Evolutionary conservation across 2,797 vertebrate species (phyloP).

Genomic region (Squalus acanthias): DNA sequence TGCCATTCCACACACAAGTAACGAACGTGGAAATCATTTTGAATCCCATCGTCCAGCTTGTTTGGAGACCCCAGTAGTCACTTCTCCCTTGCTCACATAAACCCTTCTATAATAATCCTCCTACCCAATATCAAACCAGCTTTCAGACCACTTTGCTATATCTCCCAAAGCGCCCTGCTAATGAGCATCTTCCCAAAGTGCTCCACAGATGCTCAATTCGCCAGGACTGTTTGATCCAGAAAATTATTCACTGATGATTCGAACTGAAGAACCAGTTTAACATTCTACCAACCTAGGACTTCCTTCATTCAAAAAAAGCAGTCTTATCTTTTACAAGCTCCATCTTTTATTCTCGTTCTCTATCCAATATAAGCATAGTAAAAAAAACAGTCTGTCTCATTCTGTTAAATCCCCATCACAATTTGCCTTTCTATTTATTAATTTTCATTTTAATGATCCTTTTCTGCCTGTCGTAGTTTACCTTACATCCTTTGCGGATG

Average conservation of each 20-base stretch:
- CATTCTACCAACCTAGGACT: not conserved
- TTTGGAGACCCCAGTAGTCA: not conserved
- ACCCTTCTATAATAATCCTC: not conserved
- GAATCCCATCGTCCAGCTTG: not conserved
- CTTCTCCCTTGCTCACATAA: not conserved
- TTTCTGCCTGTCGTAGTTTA: not conserved
- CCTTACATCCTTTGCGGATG: not conserved
- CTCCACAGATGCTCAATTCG: not conserved
- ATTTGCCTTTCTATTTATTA: not conserved
- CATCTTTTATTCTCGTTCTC: not conserved
- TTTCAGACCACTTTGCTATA: not conserved
- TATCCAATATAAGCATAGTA: not conserved
- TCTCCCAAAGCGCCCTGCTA: not conserved
- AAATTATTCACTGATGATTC: not conserved
- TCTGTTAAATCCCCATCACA: not conserved
- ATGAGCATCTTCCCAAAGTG: not conserved
- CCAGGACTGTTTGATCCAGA: not conserved
- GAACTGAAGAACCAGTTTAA: not conserved
- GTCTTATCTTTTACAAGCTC: not conserved
- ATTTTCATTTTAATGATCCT: not conserved
- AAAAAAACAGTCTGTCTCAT: not conserved
- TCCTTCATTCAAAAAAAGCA: not conserved
- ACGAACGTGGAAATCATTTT: not conserved
- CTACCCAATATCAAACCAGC: not conserved
- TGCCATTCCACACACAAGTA: not conserved